Conservation (phyloP, 2,797 vertebrate genomes). For the Bovichtus diacanthus region DNA sequence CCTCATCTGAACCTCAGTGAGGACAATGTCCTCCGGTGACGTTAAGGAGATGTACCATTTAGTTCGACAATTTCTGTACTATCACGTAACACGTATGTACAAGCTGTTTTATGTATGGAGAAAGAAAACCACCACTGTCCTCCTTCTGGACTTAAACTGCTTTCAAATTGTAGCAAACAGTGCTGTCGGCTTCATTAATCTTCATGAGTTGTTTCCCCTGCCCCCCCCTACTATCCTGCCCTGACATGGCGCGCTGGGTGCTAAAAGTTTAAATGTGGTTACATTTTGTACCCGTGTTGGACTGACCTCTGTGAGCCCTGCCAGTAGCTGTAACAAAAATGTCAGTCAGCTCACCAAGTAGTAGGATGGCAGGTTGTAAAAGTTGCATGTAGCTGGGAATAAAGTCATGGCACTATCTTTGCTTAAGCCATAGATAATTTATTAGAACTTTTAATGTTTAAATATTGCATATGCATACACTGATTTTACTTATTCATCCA, state of each 20-base stretch:
- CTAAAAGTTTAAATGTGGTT: not conserved
- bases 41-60: not conserved
- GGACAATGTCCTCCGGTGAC: conserved; percentile 15
- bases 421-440: conserved; percentile 12
- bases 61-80: conserved; percentile 15
- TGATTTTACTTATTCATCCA: not conserved
- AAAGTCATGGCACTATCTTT: not conserved
- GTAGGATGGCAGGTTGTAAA: not conserved
- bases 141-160: not conserved
- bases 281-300: not conserved
- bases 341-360: not conserved
- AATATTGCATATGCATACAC: conserved; percentile 4
- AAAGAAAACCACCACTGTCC: not conserved
- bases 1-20: conserved; percentile 22
- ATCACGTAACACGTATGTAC: not conserved
- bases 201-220: not conserved
- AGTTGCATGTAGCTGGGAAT: not conserved
- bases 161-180: not conserved
- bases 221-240: not conserved
- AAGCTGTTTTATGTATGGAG: conserved; percentile 6
- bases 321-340: not conserved
- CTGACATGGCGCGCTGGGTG: not conserved
- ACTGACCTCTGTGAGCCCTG: conserved; percentile 4
- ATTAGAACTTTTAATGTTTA: not conserved
- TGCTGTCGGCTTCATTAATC: not conserved